Percentiles rank a stretch among this genome's conserved stretches.
phyloP scores from a whole-genome alignment of 2,888 invertebrate genomes.

The Epinotia bilunana region DNA sequence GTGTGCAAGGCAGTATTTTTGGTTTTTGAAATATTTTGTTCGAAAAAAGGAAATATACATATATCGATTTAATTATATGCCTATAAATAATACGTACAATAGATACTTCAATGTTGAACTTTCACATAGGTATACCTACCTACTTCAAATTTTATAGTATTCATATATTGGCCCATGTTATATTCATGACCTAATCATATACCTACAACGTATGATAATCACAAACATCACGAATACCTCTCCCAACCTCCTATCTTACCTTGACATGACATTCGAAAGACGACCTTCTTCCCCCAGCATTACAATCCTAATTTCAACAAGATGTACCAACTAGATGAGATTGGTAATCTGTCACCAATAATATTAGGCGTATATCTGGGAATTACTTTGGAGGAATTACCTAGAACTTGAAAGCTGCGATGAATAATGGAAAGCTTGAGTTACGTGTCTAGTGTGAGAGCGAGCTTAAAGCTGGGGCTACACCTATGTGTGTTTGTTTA shows the following conservation, averaged over 20 bases:
- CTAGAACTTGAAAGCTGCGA: constrained; percentile 12
- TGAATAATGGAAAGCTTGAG: constrained; percentile 16
- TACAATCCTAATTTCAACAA: background rate
- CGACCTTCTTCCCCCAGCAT: background rate
- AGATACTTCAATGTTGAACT: too few species aligned
- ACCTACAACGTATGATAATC: background rate
- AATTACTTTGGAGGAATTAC: constrained; percentile 17
- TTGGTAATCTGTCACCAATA: background rate
- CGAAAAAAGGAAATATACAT: too few species aligned
- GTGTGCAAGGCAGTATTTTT: too few species aligned
- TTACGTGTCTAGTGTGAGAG: constrained; percentile 22
- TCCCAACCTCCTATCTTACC: background rate
- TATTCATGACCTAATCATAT: too few species aligned
- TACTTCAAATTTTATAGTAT: too few species aligned
- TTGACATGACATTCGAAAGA: background rate
- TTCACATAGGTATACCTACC: too few species aligned
- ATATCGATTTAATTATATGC: too few species aligned
- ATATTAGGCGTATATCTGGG: constrained; percentile 1
- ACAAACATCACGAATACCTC: background rate
- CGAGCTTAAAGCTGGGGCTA: background rate
- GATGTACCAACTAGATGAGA: background rate
- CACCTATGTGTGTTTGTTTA: background rate
- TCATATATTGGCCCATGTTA: too few species aligned
- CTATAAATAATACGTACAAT: too few species aligned
- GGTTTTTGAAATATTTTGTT: too few species aligned